phyloP scores from a whole-genome alignment of 2,888 invertebrate species.

The Ectemnius continuus region DNA sequence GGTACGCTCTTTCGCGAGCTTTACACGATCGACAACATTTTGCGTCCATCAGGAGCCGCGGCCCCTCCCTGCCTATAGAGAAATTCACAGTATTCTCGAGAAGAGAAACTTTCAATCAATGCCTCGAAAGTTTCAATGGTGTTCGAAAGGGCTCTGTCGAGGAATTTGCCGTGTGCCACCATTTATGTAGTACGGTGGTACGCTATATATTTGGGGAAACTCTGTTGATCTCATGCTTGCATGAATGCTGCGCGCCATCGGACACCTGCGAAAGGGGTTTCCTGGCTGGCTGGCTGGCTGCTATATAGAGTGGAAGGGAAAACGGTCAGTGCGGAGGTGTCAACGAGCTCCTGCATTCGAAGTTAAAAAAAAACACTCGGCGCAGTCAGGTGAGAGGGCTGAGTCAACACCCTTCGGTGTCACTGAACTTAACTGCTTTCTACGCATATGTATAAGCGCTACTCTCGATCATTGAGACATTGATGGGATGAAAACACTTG shows the following conservation, averaged over 20 bases:
- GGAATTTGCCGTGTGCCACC: background rate
- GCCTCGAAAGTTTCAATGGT: too few species aligned
- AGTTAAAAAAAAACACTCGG: conserved; percentile 6
- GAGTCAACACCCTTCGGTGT: too few species aligned
- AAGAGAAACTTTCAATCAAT: too few species aligned
- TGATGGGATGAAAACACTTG: background rate
- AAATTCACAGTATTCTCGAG: too few species aligned
- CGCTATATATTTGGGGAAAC: conserved; percentile 1
- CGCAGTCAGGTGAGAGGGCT: too few species aligned
- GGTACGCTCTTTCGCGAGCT: background rate
- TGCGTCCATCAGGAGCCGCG: too few species aligned
- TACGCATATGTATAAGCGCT: too few species aligned
- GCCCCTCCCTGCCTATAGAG: too few species aligned
- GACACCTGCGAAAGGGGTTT: conserved; percentile 25
- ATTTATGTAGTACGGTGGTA: background rate
- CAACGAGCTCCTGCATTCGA: conserved; percentile 26
- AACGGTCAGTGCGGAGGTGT: conserved; percentile 25
- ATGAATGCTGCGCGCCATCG: conserved; percentile 42
- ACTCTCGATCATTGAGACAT: too few species aligned
- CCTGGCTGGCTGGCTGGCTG: conserved; percentile 11
- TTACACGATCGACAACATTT: too few species aligned
- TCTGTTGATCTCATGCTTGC: conserved; percentile 21
- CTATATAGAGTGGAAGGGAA: conserved; percentile 44
- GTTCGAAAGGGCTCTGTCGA: too few species aligned
- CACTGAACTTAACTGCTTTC: too few species aligned